Conservation (phyloP, 2,113 vertebrate genomes). For the Oryctolagus cuniculus region mOryCun1.1 NC_091441.1:122565001-122565500, state of each 20-base stretch:
- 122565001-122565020: neutral
- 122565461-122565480: too few relatives aligned
- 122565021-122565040: neutral
- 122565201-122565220: neutral
- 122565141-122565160: neutral
- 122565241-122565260: neutral
- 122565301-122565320: too few relatives aligned
- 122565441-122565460: too few relatives aligned
- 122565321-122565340: too few relatives aligned
- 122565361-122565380: too few relatives aligned
- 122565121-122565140: neutral
- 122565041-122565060: neutral
- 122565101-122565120: neutral
- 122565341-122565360: too few relatives aligned
- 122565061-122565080: neutral
- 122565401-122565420: too few relatives aligned
- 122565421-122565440: too few relatives aligned
- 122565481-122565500: too few relatives aligned
- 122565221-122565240: too few relatives aligned
- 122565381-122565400: too few relatives aligned
- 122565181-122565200: neutral
- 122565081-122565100: neutral
- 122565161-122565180: neutral
- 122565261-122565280: rapidly evolving
- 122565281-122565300: too few relatives aligned